These are phyloP conservation scores for Lasiurus cinereus DNA, from an alignment of 2,113 vertebrate species.

Conservation along the genomic window DNA sequence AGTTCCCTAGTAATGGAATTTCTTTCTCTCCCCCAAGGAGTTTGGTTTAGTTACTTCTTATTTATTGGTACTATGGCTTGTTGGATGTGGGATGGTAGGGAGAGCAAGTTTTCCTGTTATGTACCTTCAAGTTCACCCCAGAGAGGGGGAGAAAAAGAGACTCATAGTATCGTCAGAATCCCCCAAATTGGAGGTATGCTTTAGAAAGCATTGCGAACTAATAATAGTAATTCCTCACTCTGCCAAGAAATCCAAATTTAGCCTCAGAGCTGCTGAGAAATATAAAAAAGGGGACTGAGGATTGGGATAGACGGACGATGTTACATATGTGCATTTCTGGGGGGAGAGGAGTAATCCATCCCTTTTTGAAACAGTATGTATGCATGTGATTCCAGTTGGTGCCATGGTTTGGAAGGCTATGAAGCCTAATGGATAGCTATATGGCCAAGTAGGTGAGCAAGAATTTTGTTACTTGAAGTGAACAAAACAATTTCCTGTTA, in stretches of 20 bases:
- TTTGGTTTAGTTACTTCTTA: not conserved
- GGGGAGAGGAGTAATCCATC: constrained; percentile 19
- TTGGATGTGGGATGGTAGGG: constrained; percentile 18
- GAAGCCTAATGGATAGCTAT: constrained; percentile 19
- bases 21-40: constrained; percentile 36
- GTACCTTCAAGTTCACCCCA: constrained; percentile 47
- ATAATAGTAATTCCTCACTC: constrained; percentile 74
- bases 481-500: constrained; percentile 46
- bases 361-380: constrained; percentile 46
- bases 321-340: constrained; percentile 64
- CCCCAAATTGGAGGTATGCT: constrained; percentile 64
- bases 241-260: constrained; percentile 79
- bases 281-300: constrained; percentile 64
- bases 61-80: not conserved
- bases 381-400: constrained; percentile 54
- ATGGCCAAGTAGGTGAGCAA: constrained; percentile 34
- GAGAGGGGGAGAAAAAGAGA: not conserved
- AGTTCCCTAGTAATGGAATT: constrained; percentile 51
- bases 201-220: constrained; percentile 72
- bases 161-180: constrained; percentile 53
- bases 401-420: constrained; percentile 15
- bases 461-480: constrained; percentile 47
- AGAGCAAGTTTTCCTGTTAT: constrained; percentile 12
- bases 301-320: constrained; percentile 63
- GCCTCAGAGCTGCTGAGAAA: constrained; percentile 73